Evolutionary conservation across 2,797 vertebrate species (phyloP).

Genomic region (Hyperoplus lanceolatus): DNA sequence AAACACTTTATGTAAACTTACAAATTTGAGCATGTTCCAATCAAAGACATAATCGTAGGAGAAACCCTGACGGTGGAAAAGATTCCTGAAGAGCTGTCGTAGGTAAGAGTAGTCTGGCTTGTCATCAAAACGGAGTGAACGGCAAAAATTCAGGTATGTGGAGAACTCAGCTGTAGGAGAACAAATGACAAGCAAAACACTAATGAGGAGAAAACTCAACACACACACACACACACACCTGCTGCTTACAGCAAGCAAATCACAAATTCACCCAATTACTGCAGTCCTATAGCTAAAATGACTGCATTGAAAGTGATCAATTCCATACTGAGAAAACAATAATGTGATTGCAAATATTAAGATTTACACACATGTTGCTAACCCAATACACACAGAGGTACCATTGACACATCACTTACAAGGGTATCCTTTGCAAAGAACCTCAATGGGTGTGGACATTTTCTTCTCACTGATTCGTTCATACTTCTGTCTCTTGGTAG

Average conservation of each 20-base stretch:
- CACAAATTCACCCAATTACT: background rate
- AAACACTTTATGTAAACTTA: constrained; percentile 73
- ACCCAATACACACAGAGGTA: constrained; percentile 20
- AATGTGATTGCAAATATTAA: constrained; percentile 51
- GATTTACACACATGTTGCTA: constrained; percentile 27
- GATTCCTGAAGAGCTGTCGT: constrained; percentile 96
- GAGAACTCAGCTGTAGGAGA: constrained; percentile 91
- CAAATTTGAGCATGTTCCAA: constrained; percentile 99
- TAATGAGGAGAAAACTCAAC: constrained; percentile 3
- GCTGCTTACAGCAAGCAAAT: background rate
- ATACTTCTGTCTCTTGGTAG: constrained; percentile 99
- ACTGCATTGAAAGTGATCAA: background rate
- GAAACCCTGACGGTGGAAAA: constrained; percentile 97
- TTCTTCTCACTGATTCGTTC: constrained; percentile 99
- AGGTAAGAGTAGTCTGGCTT: constrained; percentile 98
- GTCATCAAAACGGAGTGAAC: constrained; percentile 96
- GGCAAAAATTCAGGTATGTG: constrained; percentile 98
- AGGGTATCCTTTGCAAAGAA: constrained; percentile 99
- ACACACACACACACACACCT: background rate
- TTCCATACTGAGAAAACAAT: constrained; percentile 10
- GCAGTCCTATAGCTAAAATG: background rate
- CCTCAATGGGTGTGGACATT: constrained; percentile 99
- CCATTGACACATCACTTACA: constrained; percentile 90
- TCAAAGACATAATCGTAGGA: constrained; percentile 98
- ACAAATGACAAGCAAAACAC: background rate